Base-by-base conservation (phyloP, 2,888 invertebrate genomes). In the Drosophila colorata region DNA sequence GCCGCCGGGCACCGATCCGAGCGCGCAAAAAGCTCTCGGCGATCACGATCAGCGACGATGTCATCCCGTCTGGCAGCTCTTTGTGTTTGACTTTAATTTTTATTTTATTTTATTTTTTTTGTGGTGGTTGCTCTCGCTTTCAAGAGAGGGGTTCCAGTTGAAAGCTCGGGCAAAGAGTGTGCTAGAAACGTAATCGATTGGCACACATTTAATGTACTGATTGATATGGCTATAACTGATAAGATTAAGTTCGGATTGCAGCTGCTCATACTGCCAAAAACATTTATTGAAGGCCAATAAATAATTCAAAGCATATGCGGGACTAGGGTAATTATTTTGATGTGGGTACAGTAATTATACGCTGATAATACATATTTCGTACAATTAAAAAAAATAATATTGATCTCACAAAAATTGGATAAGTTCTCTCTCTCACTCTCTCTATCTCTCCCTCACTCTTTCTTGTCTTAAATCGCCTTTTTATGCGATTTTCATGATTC, bases 11-110 rank as follows among this genome's bases (percentile, higher is more conserved):
- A 20, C 33, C 28, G 16, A 40, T 13, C 48, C n/a, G 48, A 53
- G 48, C 52, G n/a, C 9, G 25, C 31, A 6, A 60, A 69, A 59
- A 74, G 74, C 65, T 69, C 25, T 59, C 40, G 28, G 1, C 11
- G 28, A 35, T 56, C 28, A 0, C 11, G 28, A 35, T 56, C 52
- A 16, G 31, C 55, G 41, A 37, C 37, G 37, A 16, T 41, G 52
- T 31, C 52, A 41, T 9, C 28, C 35, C 28, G 9, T n/a, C 13
- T 38, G 14, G 8, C 43, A 8, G 14, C 48, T 35, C 46, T 47
- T n/a, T 14, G 11, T 48, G 4, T n/a, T 43, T 2, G 2, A n/a
- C 7, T 14, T 14, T 44, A 2, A 2, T 2, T 11, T 11, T 4
- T 7, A 2, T 28, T 28, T 14, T 5, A 6, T 20, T 44, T 28